Evolutionary conservation across 2,113 vertebrate species (phyloP), one percentile per base, ranked within the genome.

Genomic region (Microtus pennsylvanicus): DNA sequence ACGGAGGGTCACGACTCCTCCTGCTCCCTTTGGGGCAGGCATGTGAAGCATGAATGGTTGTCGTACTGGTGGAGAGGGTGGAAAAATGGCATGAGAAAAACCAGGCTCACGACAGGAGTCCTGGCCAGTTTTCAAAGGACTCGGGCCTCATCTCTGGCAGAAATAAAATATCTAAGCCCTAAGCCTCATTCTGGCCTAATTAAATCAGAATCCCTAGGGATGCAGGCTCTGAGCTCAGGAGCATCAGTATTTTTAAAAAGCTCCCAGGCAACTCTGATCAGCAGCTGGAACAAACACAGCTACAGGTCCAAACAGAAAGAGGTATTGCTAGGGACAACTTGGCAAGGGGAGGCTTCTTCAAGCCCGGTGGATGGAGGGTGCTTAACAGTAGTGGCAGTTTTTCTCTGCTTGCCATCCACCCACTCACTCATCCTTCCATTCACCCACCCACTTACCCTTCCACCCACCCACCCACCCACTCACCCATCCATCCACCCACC

Each of bases 261-360:
- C 55, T 94, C 88, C 80, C 75, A 89, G 75, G 87, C 10, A 78
- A 92, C 87, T 83, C 87, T 77, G 94, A 74, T 11, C 69, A 76
- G 80, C 87, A 50, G 45, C 30, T 93, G 70, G 38, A 22, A n/a
- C 7, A 28, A 33, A 81, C 24, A 85, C 13, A 76, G 80, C 19
- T 45, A 22, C 35, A 86, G 70, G 67, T 78, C 55, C 65, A 90
- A 89, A 87, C 30, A 26, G n/a, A 77, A 65, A 87, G n/a, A 33
- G 30, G 5, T 28, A 33, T 14, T 4, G 33, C 13, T 38, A 7
- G 77, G 86, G 82, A 45, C 50, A 85, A 45, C 58, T 3, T 55
- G 92, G 13, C 28, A 21, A 76, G 17, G 17, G 50, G 61, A 9
- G 33, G 3, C 52, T 30, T 63, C 87, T 89, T 47, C 30, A 10